Evolutionary conservation across 2,888 invertebrate genomes (phyloP).

Genomic region (Mythimna ferrago): DNA sequence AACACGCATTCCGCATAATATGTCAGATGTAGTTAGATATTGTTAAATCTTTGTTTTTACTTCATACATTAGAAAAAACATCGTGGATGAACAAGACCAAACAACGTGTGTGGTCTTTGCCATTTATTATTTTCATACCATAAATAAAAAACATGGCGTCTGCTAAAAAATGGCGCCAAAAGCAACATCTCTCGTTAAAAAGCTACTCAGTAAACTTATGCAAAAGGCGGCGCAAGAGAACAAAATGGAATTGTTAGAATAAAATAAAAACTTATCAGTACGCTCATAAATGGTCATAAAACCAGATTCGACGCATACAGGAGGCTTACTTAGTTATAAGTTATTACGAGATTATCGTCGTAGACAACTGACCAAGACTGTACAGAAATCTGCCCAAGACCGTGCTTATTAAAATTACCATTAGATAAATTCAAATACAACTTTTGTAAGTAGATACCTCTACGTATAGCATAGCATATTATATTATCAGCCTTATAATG

Average conservation of each 20-base stretch:
- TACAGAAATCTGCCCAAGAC: too few species aligned
- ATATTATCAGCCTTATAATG: too few species aligned
- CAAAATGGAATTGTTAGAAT: constrained; percentile 15
- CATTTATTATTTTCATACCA: constrained; percentile 17
- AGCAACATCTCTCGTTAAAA: neutral
- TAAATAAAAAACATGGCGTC: neutral
- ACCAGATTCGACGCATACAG: neutral
- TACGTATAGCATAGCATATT: too few species aligned
- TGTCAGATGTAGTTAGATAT: neutral
- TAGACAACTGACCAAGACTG: too few species aligned
- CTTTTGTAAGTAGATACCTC: too few species aligned
- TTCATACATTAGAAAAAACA: constrained; percentile 10
- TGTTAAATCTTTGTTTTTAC: constrained; percentile 20
- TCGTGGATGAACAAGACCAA: constrained; percentile 6
- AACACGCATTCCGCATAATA: neutral
- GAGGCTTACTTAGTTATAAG: too few species aligned
- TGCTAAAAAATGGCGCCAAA: constrained; percentile 11
- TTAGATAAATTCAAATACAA: too few species aligned
- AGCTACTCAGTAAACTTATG: constrained; percentile 13
- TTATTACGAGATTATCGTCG: too few species aligned
- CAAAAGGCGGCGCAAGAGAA: constrained; percentile 4
- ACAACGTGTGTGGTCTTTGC: constrained; percentile 25
- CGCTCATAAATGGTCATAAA: neutral
- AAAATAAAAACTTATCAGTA: constrained; percentile 9
- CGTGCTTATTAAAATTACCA: too few species aligned